Percentiles rank a stretch among this genome's conserved stretches.
Conservation (phyloP, 2,797 vertebrate species). For the Acipenser transmontanus region DNA sequence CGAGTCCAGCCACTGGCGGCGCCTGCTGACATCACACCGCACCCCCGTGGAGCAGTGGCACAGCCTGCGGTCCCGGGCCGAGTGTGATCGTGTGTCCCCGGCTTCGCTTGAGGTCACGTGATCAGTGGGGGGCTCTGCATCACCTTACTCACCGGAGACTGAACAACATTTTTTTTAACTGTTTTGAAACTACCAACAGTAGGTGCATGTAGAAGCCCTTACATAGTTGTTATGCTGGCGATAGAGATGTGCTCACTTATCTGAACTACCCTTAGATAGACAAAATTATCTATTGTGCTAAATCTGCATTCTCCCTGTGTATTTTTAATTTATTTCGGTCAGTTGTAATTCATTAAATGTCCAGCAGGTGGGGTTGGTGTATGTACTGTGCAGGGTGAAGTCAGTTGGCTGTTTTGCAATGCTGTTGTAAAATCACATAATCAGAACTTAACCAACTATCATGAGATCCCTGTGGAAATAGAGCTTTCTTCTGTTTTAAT, state of each 20-base stretch:
- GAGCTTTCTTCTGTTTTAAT: no score
- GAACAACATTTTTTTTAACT: background rate
- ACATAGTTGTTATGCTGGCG: slow-evolving; percentile 12
- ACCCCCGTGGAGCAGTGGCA: slow-evolving; percentile 82
- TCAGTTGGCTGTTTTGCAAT: no score
- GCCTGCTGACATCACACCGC: slow-evolving; percentile 63
- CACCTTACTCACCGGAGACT: fast-evolving
- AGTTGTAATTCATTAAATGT: no score
- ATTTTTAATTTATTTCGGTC: no score
- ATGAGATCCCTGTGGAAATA: no score
- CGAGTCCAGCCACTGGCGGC: slow-evolving; percentile 73
- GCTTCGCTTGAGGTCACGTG: slow-evolving; percentile 79
- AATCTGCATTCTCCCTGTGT: no score
- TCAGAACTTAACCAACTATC: no score
- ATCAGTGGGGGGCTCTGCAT: slow-evolving; percentile 21
- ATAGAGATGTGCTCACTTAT: slow-evolving; percentile 5
- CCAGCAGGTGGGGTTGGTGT: no score
- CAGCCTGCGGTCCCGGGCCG: slow-evolving; percentile 72
- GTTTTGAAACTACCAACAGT: background rate
- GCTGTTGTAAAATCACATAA: no score
- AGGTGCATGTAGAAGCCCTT: slow-evolving; percentile 16
- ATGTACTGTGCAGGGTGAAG: no score
- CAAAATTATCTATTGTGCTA: no score
- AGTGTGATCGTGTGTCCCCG: slow-evolving; percentile 77
- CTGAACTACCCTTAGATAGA: no score